phyloP scores from a whole-genome alignment of 1,140 invertebrate genomes.

The Bombus impatiens region DNA sequence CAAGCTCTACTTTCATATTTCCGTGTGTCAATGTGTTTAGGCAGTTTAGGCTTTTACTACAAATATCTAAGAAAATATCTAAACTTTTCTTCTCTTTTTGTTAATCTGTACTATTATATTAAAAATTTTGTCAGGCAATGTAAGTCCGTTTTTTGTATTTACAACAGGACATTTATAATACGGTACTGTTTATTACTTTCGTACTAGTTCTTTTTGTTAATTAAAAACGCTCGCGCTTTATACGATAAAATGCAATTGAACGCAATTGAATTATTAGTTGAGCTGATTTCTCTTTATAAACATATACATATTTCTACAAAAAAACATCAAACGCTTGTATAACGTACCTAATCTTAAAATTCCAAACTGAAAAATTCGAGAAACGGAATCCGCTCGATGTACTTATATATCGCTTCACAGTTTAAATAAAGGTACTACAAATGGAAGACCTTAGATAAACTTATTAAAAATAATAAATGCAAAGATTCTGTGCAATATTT shows the following conservation, averaged over 20 bases:
- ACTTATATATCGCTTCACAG: not conserved
- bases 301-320: not conserved
- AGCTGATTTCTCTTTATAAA: not conserved
- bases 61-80: conserved; percentile 26
- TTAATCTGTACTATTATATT: conserved; percentile 10
- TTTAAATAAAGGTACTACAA: conserved; percentile 12
- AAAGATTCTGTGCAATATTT: conserved; percentile 4
- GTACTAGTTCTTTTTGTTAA: not conserved
- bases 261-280: not conserved
- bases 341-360: not conserved
- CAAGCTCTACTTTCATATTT: conserved; percentile 23
- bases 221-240: not conserved
- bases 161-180: not conserved
- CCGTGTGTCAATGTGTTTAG: not conserved
- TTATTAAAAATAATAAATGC: conserved; percentile 23
- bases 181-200: conserved; percentile 4
- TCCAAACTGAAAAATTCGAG: not conserved
- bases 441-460: conserved; percentile 18
- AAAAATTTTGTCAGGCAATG: conserved; percentile 24
- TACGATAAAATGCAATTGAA: conserved; percentile 1
- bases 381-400: not conserved
- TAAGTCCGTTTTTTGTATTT: conserved; percentile 4
- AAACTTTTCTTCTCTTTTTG: conserved; percentile 2
- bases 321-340: not conserved
- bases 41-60: conserved; percentile 24